Evolutionary conservation across 2,888 invertebrate genomes (phyloP), one percentile per base, ranked within the genome.

Genomic region (Drosophila fungiperda): DNA sequence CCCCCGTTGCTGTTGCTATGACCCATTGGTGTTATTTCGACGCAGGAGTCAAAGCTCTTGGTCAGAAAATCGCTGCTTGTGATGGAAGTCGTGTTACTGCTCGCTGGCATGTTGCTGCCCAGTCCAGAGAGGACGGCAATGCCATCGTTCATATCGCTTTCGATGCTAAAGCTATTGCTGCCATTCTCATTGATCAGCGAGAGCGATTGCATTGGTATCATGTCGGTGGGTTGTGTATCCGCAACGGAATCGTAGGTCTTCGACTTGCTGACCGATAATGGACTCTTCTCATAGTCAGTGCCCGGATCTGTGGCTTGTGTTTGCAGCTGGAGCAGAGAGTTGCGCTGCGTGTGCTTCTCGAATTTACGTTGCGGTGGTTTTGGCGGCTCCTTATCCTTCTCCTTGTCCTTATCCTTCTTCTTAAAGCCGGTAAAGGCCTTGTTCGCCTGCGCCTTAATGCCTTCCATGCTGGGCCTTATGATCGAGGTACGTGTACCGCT

Each of bases 351-450:
- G 38, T 92, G 92, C 70, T 93, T 92, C 60, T 92, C 92, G 68
- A 92, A 91, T 76, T 92, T 92, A 11, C 92, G 92, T 72, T 90
- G 82, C 63, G 92, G 92, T 75, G 92, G 92, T 78, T 92, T 92
- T 11, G 92, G 92, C 23, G 91, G 92, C 59, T 92, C 92, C 62
- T 80, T 82, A 15, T 90, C 87, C 64, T 88, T 90, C 9, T 92
- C 93, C 66, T 92, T 93, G 45, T 93, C 93, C 53, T 93, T 93
- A 67, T 93, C 93, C 78, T 93, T 93, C 76, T 93, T 93, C 70
- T 93, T 93, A 55, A 93, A 93, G 68, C 93, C 93, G 8, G 93
- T 93, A 29, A 93, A 85, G 12, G 92, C 93, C 70, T 93, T 93
- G 72, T 93, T 93, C 23, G 92, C 92, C 65, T 92, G 92, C 12